A percentile compares a stretch with the other conserved stretches of the same genome.
These are phyloP conservation scores for Serranus cabrilla DNA, from an alignment of 2,797 vertebrate genomes.

Conservation along the genomic window DNA sequence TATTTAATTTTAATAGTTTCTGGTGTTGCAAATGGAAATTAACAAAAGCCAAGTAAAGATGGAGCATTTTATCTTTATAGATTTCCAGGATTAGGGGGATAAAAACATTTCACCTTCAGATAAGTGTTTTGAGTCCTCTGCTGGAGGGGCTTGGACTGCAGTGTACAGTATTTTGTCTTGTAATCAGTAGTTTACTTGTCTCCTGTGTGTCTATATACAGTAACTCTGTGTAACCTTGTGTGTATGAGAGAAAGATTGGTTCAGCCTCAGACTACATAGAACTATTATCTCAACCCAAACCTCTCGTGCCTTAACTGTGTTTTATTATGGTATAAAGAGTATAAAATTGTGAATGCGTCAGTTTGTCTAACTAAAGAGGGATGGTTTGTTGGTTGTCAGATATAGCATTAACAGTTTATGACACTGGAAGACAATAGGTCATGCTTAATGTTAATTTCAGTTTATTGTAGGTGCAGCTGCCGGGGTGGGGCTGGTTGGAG, in stretches of 20 bases:
- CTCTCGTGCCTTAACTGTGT: conserved; percentile 62
- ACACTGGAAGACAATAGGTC: conserved; percentile 11
- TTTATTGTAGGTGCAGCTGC: conserved; percentile 19
- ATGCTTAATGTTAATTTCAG: background rate
- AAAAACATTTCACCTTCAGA: conserved; percentile 32
- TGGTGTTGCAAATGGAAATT: conserved; percentile 26
- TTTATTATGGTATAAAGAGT: conserved; percentile 13
- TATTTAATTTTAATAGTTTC: conserved; percentile 21
- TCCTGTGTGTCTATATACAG: background rate
- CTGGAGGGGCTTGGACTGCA: conserved; percentile 18
- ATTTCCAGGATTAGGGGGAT: conserved; percentile 34
- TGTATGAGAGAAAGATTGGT: background rate
- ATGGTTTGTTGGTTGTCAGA: conserved; percentile 27
- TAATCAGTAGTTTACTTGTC: conserved; percentile 23
- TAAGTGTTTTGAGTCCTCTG: conserved; percentile 31
- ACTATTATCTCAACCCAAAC: conserved; percentile 41
- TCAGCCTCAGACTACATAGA: conserved; percentile 35
- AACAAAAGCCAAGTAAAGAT: conserved; percentile 37
- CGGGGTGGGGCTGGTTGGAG: conserved; percentile 20
- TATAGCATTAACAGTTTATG: conserved; percentile 2
- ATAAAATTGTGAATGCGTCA: conserved; percentile 5
- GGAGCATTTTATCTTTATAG: conserved; percentile 23
- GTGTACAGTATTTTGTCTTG: conserved; percentile 30
- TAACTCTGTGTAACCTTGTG: background rate
- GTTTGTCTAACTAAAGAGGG: conserved; percentile 24